Evolutionary conservation across 2,888 invertebrate species (phyloP).

Genomic region (Drosophila robusta): DNA sequence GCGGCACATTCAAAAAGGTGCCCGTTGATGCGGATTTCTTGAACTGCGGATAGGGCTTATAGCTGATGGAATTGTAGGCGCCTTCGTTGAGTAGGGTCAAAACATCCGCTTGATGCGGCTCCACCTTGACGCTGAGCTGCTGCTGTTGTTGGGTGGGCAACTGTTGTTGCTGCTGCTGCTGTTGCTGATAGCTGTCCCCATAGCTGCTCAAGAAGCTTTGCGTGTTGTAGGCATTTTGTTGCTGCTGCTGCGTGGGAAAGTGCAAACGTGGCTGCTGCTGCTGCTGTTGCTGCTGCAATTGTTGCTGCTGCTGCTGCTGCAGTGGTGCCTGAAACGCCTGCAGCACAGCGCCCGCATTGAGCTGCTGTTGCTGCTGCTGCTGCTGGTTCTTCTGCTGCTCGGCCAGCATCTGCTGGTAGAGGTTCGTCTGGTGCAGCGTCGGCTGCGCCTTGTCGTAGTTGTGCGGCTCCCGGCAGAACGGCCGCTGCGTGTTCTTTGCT

Average conservation of each 20-base stretch:
- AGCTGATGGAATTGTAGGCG: slow-evolving; percentile 64
- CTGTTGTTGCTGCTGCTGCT: slow-evolving; percentile 50
- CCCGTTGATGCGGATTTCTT: slow-evolving; percentile 84
- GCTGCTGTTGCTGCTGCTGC: slow-evolving; percentile 79
- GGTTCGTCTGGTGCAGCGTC: slow-evolving; percentile 85
- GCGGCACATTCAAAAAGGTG: slow-evolving; percentile 80
- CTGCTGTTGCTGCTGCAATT: slow-evolving; percentile 51
- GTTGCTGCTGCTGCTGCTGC: slow-evolving; percentile 64
- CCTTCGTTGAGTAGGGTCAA: slow-evolving; percentile 72
- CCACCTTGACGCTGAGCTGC: slow-evolving; percentile 81
- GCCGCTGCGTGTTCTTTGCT: slow-evolving; percentile 81
- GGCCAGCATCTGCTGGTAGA: slow-evolving; percentile 85
- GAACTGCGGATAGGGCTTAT: slow-evolving; percentile 83
- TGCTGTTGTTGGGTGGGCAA: slow-evolving; percentile 46
- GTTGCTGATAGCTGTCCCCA: slow-evolving; percentile 62
- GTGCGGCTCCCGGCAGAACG: slow-evolving; percentile 84
- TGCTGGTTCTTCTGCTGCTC: slow-evolving; percentile 82
- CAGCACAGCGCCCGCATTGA: slow-evolving; percentile 58
- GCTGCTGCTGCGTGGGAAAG: slow-evolving; percentile 60
- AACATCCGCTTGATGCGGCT: slow-evolving; percentile 76
- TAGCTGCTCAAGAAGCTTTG: slow-evolving; percentile 59
- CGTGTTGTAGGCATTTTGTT: slow-evolving; percentile 51
- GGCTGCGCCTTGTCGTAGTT: slow-evolving; percentile 85
- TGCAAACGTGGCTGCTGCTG: slow-evolving; percentile 62
- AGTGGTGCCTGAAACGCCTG: slow-evolving; percentile 69